phyloP scores from a whole-genome alignment of 2,113 vertebrate species.

The Planiliza haematocheilus region DNA sequence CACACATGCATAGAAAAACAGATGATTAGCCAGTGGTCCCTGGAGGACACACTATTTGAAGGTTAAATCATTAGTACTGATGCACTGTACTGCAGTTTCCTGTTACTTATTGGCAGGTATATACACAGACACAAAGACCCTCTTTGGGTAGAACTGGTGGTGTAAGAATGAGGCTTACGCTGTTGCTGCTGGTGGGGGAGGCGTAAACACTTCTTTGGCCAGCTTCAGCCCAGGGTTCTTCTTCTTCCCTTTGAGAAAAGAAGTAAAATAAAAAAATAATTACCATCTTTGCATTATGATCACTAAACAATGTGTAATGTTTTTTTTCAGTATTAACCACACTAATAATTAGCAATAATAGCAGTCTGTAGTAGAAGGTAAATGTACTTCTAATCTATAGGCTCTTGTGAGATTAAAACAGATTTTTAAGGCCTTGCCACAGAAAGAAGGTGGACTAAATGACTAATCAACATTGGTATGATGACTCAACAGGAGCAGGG shows the following conservation, averaged over 20 bases:
- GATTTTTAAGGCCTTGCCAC: slow-evolving; percentile 28
- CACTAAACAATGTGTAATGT: slow-evolving; percentile 1
- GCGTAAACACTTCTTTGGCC: slow-evolving; percentile 91
- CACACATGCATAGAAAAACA: neutral
- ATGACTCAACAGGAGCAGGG: slow-evolving; percentile 54
- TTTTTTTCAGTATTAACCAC: neutral
- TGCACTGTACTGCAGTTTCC: neutral
- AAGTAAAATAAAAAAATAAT: neutral
- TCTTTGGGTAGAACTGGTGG: neutral
- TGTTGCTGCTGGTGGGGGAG: slow-evolving; percentile 87
- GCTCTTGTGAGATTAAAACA: neutral
- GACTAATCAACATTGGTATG: slow-evolving; percentile 66
- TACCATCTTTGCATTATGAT: neutral
- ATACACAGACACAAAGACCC: neutral
- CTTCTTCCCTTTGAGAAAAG: slow-evolving; percentile 83
- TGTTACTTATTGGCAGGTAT: neutral
- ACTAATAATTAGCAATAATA: neutral
- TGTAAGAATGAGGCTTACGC: slow-evolving; percentile 85
- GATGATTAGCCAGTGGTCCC: neutral
- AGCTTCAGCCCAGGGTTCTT: slow-evolving; percentile 93
- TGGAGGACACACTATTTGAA: neutral
- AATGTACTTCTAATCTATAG: slow-evolving; percentile 1
- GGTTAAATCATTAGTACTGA: too few species aligned
- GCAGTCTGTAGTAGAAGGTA: neutral
- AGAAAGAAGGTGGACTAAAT: slow-evolving; percentile 56